Conservation (phyloP, 2,888 invertebrate genomes). For the Melipona bicolor region DNA sequence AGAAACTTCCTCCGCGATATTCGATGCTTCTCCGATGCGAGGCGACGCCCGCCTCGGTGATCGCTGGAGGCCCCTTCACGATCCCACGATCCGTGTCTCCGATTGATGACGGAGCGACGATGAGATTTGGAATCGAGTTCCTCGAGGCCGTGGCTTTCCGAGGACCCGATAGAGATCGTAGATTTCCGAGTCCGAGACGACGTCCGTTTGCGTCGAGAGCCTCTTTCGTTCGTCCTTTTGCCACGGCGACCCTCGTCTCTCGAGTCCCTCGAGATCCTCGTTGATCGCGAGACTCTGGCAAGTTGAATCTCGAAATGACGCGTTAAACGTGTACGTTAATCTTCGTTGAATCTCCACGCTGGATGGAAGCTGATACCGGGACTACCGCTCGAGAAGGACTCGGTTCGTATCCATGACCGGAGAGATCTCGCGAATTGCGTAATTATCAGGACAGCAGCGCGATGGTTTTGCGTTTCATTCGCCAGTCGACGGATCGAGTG, state of each 20-base stretch:
- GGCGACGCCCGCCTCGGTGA: constrained; percentile 55
- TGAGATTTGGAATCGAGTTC: constrained; percentile 72
- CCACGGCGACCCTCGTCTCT: constrained; percentile 2
- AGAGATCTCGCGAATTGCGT: constrained; percentile 21
- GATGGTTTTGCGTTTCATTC: constrained; percentile 24
- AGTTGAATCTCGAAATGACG: background rate
- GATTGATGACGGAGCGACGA: constrained; percentile 70
- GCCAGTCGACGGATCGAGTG: constrained; percentile 1
- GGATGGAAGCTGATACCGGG: background rate
- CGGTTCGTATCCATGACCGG: background rate
- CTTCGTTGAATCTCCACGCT: background rate
- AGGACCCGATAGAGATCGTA: constrained; percentile 76
- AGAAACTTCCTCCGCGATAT: constrained; percentile 73
- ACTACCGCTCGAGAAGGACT: background rate
- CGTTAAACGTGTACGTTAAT: background rate
- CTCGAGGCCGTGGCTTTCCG: constrained; percentile 71
- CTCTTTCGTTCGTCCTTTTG: constrained; percentile 44
- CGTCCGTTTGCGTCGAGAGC: constrained; percentile 20
- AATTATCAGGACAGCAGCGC: background rate
- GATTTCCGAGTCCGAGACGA: constrained; percentile 68
- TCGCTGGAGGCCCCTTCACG: constrained; percentile 35
- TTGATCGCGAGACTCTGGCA: background rate
- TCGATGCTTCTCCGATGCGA: constrained; percentile 66
- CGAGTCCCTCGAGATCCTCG: background rate
- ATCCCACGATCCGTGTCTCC: constrained; percentile 56